Conservation (phyloP, 2,113 vertebrate species). For the Plotosus lineatus region DNA sequence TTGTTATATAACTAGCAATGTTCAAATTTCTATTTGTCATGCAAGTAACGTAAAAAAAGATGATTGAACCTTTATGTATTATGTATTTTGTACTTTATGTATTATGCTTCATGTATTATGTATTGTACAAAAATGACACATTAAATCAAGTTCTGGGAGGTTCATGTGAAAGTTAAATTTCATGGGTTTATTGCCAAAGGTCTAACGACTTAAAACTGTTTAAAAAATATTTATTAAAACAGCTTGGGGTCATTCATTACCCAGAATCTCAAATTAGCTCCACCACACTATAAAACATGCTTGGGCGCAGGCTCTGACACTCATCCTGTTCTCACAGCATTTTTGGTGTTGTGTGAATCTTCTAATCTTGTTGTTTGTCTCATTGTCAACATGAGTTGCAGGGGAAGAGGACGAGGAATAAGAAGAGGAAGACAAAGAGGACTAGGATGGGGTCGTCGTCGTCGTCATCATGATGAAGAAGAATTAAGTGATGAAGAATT, state of each 20-base stretch:
- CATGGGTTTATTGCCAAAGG: background rate
- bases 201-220: background rate
- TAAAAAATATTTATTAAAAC: background rate
- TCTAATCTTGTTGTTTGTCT: background rate
- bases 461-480: too few relatives aligned
- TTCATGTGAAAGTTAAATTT: background rate
- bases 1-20: too few relatives aligned
- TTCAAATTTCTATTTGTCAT: too few relatives aligned
- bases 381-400: background rate
- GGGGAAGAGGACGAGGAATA: background rate
- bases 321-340: background rate
- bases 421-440: background rate
- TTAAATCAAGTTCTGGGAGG: background rate
- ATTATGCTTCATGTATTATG: too few relatives aligned
- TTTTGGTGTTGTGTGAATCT: constrained; percentile 11
- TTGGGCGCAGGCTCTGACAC: background rate
- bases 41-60: too few relatives aligned
- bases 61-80: too few relatives aligned
- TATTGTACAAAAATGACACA: too few relatives aligned
- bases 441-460: too few relatives aligned
- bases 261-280: background rate
- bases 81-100: too few relatives aligned
- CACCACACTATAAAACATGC: background rate
- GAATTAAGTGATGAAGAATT: too few relatives aligned
- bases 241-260: background rate